Conservation (phyloP, 1,140 invertebrate species). For the Monomorium pharaonis region DNA sequence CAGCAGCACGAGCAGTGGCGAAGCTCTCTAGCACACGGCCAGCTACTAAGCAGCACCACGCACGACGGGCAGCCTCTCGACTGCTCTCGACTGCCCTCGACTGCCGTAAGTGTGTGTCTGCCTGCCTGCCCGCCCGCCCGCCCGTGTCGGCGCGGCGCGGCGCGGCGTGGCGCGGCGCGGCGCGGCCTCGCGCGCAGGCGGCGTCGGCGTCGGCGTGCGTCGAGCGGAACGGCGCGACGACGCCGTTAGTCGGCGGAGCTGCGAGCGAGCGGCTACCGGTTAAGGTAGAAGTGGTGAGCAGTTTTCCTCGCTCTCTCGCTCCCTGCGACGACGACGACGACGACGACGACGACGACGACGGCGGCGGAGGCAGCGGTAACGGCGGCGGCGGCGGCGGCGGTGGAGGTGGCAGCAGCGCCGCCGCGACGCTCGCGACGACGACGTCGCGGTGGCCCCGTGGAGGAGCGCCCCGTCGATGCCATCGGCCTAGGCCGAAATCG, state of each 20-base stretch:
- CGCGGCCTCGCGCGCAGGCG: constrained; percentile 60
- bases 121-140: constrained; percentile 50
- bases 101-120: constrained; percentile 58
- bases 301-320: constrained; percentile 12
- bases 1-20: constrained; percentile 50
- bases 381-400: background rate
- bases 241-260: constrained; percentile 50
- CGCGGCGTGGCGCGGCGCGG: constrained; percentile 40
- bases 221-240: constrained; percentile 54
- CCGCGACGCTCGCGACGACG: constrained; percentile 56
- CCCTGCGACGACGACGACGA: background rate
- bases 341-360: background rate
- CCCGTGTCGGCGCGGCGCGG: constrained; percentile 47
- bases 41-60: constrained; percentile 50
- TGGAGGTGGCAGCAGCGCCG: constrained; percentile 43
- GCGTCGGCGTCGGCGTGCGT: constrained; percentile 57
- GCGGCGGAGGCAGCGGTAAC: background rate
- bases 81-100: constrained; percentile 57
- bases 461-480: constrained; percentile 69
- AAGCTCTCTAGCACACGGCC: constrained; percentile 44
- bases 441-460: constrained; percentile 64
- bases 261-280: constrained; percentile 20
- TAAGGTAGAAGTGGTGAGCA: constrained; percentile 4
- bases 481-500: constrained; percentile 74
- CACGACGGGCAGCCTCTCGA: constrained; percentile 58